Base-by-base conservation (phyloP, 2,888 invertebrate species). In the Cactoblastis cactorum region DNA sequence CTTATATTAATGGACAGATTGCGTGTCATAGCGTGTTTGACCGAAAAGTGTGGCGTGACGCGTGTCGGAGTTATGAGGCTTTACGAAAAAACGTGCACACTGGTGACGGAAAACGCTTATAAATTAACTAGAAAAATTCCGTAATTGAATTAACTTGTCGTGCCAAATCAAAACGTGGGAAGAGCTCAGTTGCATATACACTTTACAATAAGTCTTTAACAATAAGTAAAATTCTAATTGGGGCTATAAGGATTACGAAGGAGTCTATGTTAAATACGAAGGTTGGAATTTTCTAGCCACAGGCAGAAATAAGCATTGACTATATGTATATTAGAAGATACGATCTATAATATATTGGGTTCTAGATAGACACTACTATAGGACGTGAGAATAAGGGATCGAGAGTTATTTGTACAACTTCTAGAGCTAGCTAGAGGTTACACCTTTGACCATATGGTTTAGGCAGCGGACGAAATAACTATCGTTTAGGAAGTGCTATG, bases 1-100 rank as follows among this genome's bases (percentile, higher is more conserved):
- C 84, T 85, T 86, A 85, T 60, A 70, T 71, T 84, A 89, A 83
- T 89, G 88, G 88, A 89, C 88, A 89, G 88, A 80, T 89, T 86
- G 88, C 88, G 75, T 83, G 80, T 43, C 28, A 43, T 84, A 80
- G 87, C 85, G 83, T 86, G 56, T 61, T 64, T 67, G 68, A 69
- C 72, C 62, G 64, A 70, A 59, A 61, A 55, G 56, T 63, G 61
- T 63, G 67, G 71, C 70, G 72, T 73, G 63, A 76, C 73, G 76
- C 71, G 72, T 52, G 49, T 45, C 45, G 35, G 55, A 49, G 45
- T 15, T 9, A 18, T 49, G 33, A 12, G 22, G 11, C 37, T 38
- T 38, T 24, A 35, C 19, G 14, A 22, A 9, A 22, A 14, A 14
- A 35, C 8, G 19, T 46, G 46, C 46, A 22, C 22, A 14, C 35